phyloP scores from a whole-genome alignment of 1,140 invertebrate genomes.

The Lordiphosa collinella region DNA sequence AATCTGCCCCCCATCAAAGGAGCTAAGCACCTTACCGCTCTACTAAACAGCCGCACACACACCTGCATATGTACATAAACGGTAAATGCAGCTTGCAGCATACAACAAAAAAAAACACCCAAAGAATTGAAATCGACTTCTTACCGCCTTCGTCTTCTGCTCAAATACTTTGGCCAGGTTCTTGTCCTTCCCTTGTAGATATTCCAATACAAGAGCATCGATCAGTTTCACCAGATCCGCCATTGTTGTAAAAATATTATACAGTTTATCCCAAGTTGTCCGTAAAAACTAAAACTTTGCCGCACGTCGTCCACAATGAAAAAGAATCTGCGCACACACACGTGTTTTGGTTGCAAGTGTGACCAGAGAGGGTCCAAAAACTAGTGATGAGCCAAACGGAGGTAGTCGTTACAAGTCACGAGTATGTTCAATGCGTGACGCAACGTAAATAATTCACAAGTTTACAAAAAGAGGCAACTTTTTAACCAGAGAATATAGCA shows the following conservation, averaged over 20 bases:
- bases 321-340: too few species aligned
- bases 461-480: too few species aligned
- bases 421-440: too few species aligned
- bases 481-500: too few species aligned
- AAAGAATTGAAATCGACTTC: slow-evolving; percentile 34
- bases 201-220: slow-evolving; percentile 81
- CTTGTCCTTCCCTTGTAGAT: slow-evolving; percentile 82
- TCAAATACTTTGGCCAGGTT: slow-evolving; percentile 82
- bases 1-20: background rate
- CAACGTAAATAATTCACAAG: too few species aligned
- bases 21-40: background rate
- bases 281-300: too few species aligned
- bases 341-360: too few species aligned
- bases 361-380: too few species aligned
- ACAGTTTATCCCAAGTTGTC: too few species aligned
- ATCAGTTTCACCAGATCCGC: slow-evolving; percentile 36
- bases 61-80: slow-evolving; percentile 3
- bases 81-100: slow-evolving; percentile 28
- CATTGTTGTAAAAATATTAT: slow-evolving; percentile 23
- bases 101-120: slow-evolving; percentile 4
- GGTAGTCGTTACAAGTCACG: too few species aligned
- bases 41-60: background rate
- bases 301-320: too few species aligned
- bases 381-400: too few species aligned
- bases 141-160: slow-evolving; percentile 83